Base-by-base conservation (phyloP, 2,797 vertebrate species). In the Periparus ater region DNA sequence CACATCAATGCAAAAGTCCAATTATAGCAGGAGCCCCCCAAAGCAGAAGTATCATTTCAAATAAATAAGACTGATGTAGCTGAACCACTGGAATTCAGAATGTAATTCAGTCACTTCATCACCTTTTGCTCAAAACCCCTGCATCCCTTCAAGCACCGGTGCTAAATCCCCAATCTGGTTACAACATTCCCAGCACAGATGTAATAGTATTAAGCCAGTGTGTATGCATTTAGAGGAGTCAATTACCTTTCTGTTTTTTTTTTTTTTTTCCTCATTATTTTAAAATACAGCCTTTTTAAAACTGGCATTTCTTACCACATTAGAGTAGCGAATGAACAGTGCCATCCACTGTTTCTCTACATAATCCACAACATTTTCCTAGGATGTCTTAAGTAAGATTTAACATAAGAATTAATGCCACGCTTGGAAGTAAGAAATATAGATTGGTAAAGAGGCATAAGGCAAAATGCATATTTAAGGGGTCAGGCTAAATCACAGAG, bases 331-430 rank as follows among this genome's bases (percentile, higher is more conserved):
- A 97, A 95, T 54, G 76, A 97, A 97, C 95, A 97, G 78, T 97
- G 97, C 96, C 97, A 97, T 97, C 97, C 95, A 94, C 96, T 96
- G 97, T 97, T 96, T 65, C 86, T 89, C 79, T 76, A 54, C 63
- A 47, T 88, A 90, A 97, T 84, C 91, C 93, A 94, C 96, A 94
- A 34, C 11, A 8, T 60, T 63, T 88, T 81, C 38, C 51, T 54
- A 45, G 21, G 66, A 67, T 22, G 67, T 38, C 54, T 94, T 78
- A 77, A 83, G 55, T 68, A 87, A 58, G 55, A 71, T 68, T 70
- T 54, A 68, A 50, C 12, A 50, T 51, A 36, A 66, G 85, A 88
- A 70, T 22, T 60, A 74, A 55, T 1, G 6, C 14, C 48, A 30
- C 5, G 1, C 60, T 83, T 63, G 32, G 58, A 89, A 63, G 66